phyloP scores from a whole-genome alignment of 1,140 invertebrate genomes.

The Zaprionus africanus region DNA sequence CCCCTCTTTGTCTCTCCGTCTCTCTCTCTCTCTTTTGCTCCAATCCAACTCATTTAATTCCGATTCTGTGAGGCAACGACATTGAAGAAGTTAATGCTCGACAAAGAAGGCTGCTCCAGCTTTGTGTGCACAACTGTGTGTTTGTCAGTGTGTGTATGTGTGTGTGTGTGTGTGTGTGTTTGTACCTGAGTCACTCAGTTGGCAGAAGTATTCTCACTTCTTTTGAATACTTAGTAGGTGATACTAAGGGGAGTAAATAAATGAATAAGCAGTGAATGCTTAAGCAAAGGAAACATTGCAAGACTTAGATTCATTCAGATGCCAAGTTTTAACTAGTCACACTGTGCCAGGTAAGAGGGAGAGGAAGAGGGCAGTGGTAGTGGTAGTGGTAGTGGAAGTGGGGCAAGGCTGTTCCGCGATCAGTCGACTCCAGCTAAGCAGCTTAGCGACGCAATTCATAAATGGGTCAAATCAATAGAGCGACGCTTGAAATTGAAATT shows the following conservation, averaged over 20 bases:
- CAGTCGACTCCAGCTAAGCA: slow-evolving; percentile 56
- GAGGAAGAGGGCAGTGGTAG: background rate
- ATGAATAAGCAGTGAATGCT: background rate
- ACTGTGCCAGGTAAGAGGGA: background rate
- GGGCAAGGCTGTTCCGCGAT: slow-evolving; percentile 29
- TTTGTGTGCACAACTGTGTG: slow-evolving; percentile 42
- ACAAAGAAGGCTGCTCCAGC: slow-evolving; percentile 21
- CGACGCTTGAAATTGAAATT: slow-evolving; percentile 58
- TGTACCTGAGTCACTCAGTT: background rate
- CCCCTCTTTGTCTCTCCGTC: background rate
- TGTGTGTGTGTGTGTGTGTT: background rate
- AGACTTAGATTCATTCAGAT: background rate
- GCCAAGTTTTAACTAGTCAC: background rate
- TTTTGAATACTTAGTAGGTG: background rate
- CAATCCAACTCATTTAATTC: slow-evolving; percentile 48
- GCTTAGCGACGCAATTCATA: slow-evolving; percentile 55
- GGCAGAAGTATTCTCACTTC: background rate
- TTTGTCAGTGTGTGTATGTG: background rate
- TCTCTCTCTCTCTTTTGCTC: background rate
- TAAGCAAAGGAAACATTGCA: background rate
- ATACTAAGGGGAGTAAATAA: background rate
- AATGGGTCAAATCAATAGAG: slow-evolving; percentile 72
- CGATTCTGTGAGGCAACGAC: slow-evolving; percentile 55
- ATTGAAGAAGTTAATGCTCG: slow-evolving; percentile 56
- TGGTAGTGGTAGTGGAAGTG: background rate